Evolutionary conservation across 1,140 invertebrate genomes (phyloP).

Genomic region (Eriocheir sinensis): DNA sequence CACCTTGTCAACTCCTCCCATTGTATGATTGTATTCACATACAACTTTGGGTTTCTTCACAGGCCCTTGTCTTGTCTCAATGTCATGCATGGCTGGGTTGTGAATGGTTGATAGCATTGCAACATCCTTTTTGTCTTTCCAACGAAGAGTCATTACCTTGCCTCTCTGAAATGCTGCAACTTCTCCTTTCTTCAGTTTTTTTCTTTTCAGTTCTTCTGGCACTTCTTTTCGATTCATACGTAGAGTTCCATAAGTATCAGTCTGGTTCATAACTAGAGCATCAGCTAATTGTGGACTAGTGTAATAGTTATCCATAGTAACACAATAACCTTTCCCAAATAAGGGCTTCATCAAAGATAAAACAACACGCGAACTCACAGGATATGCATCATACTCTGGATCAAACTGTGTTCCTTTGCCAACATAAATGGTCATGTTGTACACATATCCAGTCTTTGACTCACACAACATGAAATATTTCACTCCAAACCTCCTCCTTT

Average conservation of each 20-base stretch:
- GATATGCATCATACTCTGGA: no score
- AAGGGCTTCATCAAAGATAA: no score
- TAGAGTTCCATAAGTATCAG: slow-evolving; percentile 27
- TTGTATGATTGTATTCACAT: not conserved
- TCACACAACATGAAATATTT: no score
- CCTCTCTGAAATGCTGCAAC: slow-evolving; percentile 1
- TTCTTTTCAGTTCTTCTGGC: slow-evolving; percentile 1
- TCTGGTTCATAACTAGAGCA: slow-evolving; percentile 7
- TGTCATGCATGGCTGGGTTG: slow-evolving; percentile 33
- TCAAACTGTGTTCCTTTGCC: no score
- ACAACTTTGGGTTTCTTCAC: slow-evolving; percentile 43
- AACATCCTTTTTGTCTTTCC: slow-evolving; percentile 35
- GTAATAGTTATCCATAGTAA: not conserved
- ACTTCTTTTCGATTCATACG: slow-evolving; percentile 20
- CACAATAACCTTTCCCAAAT: no score
- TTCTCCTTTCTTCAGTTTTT: slow-evolving; percentile 35
- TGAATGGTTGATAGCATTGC: slow-evolving; percentile 8
- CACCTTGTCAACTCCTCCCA: no score
- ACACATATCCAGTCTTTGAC: no score
- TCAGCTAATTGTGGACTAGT: slow-evolving; percentile 31
- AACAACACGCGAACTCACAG: no score
- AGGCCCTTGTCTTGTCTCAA: slow-evolving; percentile 18
- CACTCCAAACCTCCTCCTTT: no score
- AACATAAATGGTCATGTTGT: no score
- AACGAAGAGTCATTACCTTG: slow-evolving; percentile 14